Evolutionary conservation across 2,113 vertebrate species (phyloP).

Genomic region (Aphyosemion australe): DNA sequence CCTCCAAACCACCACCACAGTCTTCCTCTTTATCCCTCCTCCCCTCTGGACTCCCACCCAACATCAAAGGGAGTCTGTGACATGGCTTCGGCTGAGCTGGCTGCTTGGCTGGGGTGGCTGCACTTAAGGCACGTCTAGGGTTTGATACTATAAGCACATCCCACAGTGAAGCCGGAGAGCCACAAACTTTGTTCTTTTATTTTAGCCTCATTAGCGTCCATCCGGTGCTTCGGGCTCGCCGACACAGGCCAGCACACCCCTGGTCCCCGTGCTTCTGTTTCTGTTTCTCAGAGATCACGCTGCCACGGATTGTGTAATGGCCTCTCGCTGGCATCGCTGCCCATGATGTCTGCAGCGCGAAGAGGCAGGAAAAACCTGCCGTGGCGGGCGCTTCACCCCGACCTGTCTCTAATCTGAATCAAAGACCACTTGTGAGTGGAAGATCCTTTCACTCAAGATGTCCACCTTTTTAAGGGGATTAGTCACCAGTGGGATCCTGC

Average conservation of each 20-base stretch:
- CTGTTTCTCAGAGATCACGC: slow-evolving; percentile 26
- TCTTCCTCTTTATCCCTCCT: slow-evolving; percentile 17
- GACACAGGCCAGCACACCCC: slow-evolving; percentile 26
- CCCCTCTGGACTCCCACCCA: slow-evolving; percentile 20
- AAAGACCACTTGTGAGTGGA: slow-evolving; percentile 34
- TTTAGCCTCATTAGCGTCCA: slow-evolving; percentile 41
- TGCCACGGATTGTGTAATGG: slow-evolving; percentile 50
- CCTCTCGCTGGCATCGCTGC: slow-evolving; percentile 38
- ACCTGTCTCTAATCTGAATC: slow-evolving; percentile 40
- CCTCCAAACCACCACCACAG: slow-evolving; percentile 1
- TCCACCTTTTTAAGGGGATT: slow-evolving; percentile 11
- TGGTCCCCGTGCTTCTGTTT: slow-evolving; percentile 5
- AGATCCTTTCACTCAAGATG: slow-evolving; percentile 29
- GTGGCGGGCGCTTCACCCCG: slow-evolving; percentile 33
- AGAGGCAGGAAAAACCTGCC: slow-evolving; percentile 21
- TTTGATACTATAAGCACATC: slow-evolving; percentile 53
- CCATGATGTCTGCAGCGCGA: not conserved
- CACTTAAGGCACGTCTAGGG: slow-evolving; percentile 42
- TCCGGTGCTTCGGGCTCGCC: slow-evolving; percentile 14
- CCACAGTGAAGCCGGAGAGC: slow-evolving; percentile 47
- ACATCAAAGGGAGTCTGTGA: slow-evolving; percentile 73
- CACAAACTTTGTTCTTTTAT: slow-evolving; percentile 50
- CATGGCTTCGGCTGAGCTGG: slow-evolving; percentile 48
- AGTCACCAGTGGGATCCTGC: slow-evolving; percentile 27
- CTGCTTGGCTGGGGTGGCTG: slow-evolving; percentile 26